Percentiles rank a stretch among this genome's conserved stretches.
Conservation (phyloP, 2,113 vertebrate genomes). For the Hippopotamus amphibius region DNA sequence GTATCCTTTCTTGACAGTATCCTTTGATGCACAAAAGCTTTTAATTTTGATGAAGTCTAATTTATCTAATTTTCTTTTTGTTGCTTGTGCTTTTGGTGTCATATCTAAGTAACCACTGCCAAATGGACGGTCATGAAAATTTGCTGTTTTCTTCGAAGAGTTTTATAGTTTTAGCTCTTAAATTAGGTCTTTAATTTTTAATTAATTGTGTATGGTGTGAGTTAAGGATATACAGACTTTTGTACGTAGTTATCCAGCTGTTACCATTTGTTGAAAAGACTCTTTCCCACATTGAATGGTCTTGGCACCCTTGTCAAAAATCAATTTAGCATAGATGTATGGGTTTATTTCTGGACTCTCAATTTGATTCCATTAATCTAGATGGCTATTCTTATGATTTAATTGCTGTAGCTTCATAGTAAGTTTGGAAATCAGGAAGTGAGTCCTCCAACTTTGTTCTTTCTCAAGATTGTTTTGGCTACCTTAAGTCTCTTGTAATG, state of each 20-base stretch:
- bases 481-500: neutral
- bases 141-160: neutral
- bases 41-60: neutral
- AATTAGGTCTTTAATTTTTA: slow-evolving; percentile 6
- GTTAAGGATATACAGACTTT: neutral
- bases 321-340: neutral
- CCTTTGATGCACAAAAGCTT: neutral
- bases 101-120: neutral
- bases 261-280: neutral
- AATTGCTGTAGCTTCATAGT: neutral
- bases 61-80: slow-evolving; percentile 14
- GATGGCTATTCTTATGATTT: neutral
- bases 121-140: neutral
- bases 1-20: neutral
- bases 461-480: slow-evolving; percentile 33
- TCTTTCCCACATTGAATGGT: neutral
- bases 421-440: slow-evolving; percentile 18
- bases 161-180: neutral
- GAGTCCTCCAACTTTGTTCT: neutral
- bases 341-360: neutral
- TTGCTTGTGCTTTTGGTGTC: neutral
- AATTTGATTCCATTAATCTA: neutral
- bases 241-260: neutral
- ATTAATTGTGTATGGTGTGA: neutral
- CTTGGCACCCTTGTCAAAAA: neutral